Conservation (phyloP, 2,113 vertebrate species). For the Elgaria multicarinata region DNA sequence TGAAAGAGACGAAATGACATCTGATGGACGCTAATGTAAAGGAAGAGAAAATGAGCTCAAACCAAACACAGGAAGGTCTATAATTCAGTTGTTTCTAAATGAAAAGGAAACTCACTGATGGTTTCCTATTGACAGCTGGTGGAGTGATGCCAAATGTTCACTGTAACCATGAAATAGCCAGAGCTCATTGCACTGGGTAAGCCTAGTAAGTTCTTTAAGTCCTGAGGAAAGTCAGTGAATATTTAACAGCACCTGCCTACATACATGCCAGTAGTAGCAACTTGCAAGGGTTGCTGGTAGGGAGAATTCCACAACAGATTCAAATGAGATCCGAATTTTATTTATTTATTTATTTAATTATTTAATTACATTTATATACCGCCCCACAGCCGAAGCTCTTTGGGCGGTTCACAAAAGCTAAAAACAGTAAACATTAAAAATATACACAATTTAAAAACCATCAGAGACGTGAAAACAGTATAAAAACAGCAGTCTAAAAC, state of each 20-base stretch:
- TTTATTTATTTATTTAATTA: too few relatives aligned
- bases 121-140: neutral
- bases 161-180: neutral
- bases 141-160: neutral
- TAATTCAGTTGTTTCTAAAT: constrained; percentile 30
- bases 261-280: neutral
- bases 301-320: too few relatives aligned
- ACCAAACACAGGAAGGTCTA: constrained; percentile 24
- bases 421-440: too few relatives aligned
- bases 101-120: constrained; percentile 7
- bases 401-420: too few relatives aligned
- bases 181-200: neutral
- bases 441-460: too few relatives aligned
- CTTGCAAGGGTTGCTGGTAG: too few relatives aligned
- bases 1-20: constrained; percentile 29
- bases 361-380: too few relatives aligned
- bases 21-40: constrained; percentile 46
- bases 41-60: constrained; percentile 42
- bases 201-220: neutral
- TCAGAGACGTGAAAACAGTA: too few relatives aligned
- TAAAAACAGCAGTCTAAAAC: too few relatives aligned
- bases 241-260: neutral
- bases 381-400: too few relatives aligned
- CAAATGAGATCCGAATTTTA: too few relatives aligned
- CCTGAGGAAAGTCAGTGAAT: neutral